Evolutionary conservation across 2,113 vertebrate species (phyloP).

Genomic region (Alethe diademata): DNA sequence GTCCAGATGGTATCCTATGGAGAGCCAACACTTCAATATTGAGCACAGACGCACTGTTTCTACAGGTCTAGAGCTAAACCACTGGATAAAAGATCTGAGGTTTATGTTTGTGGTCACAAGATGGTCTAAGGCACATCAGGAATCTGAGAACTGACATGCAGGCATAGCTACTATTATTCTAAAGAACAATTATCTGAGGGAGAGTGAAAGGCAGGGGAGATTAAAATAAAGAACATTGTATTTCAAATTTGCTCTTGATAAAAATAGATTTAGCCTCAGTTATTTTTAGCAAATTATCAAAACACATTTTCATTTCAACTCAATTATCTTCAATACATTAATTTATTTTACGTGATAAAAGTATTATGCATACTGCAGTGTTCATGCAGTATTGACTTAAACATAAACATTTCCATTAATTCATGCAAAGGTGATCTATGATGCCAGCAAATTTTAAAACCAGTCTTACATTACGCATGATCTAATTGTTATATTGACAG

Average conservation of each 20-base stretch:
- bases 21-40: neutral
- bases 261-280: neutral
- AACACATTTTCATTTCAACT: neutral
- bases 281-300: constrained; percentile 14
- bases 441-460: neutral
- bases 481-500: neutral
- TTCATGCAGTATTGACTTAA: neutral
- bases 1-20: neutral
- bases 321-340: neutral
- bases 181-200: neutral
- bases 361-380: neutral
- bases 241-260: neutral
- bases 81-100: neutral
- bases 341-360: neutral
- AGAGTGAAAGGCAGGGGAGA: neutral
- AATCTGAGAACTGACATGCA: neutral
- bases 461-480: neutral
- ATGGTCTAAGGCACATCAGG: neutral
- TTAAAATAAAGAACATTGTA: neutral
- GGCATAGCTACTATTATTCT: neutral
- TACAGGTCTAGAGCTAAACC: neutral
- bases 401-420: neutral
- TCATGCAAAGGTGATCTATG: neutral
- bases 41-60: neutral
- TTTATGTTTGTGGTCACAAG: neutral